Percentiles rank a stretch among this genome's conserved stretches.
These are phyloP conservation scores for Hylomyscus alleni DNA, from an alignment of 2,797 vertebrate genomes.

Conservation along the genomic window DNA sequence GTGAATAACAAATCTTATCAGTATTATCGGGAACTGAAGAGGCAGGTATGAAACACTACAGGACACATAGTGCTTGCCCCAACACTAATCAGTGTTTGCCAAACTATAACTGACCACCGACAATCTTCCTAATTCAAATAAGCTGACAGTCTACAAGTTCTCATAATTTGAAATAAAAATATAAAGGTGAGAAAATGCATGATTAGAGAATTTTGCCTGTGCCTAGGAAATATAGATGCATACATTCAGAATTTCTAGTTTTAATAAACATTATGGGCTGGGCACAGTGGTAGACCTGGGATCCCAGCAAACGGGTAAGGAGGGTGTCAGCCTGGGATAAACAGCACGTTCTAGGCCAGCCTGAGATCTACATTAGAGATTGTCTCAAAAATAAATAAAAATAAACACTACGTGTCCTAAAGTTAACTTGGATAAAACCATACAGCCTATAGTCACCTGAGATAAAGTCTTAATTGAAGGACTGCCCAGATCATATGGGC, in stretches of 20 bases:
- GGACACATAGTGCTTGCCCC: neutral
- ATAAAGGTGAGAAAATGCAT: slow-evolving; percentile 7
- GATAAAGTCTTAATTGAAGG: neutral
- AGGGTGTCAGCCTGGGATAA: neutral
- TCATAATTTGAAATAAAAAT: slow-evolving; percentile 55
- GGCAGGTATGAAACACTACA: neutral
- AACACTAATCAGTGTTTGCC: neutral
- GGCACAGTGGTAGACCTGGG: neutral
- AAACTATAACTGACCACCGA: neutral
- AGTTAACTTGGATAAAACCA: neutral
- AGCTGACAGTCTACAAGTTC: neutral
- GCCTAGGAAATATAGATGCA: neutral
- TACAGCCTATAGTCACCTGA: neutral
- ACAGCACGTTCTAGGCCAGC: neutral
- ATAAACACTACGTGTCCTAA: neutral
- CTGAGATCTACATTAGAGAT: neutral
- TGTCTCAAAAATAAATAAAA: neutral
- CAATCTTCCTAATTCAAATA: neutral
- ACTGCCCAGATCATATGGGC: neutral
- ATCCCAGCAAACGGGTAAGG: neutral
- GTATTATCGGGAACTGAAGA: slow-evolving; percentile 18
- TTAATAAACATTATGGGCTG: slow-evolving; percentile 29
- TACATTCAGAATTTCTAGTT: slow-evolving; percentile 25
- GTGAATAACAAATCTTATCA: neutral
- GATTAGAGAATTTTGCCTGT: neutral